Conservation (phyloP, 2,888 invertebrate species). For the Cheilosia vulpina region DNA sequence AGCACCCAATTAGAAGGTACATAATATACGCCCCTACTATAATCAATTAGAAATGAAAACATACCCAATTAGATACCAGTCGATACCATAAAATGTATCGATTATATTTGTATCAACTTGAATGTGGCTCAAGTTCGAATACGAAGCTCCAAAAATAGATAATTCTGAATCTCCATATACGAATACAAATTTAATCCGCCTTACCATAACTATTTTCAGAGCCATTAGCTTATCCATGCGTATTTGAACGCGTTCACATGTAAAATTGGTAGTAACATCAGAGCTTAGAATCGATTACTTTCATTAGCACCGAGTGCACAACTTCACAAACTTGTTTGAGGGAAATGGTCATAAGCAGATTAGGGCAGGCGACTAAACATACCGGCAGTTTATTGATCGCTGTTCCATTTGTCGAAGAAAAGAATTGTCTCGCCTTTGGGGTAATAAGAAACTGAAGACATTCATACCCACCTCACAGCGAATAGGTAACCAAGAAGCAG, state of each 20-base stretch:
- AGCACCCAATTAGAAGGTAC: no score
- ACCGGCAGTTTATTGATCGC: neutral
- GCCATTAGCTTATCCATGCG: conserved; percentile 2
- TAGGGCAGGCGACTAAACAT: no score
- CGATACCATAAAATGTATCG: neutral
- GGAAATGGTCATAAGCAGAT: no score
- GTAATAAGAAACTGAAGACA: neutral
- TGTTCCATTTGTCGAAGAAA: neutral
- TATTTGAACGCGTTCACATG: neutral
- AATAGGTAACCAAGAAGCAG: no score
- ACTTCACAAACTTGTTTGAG: neutral
- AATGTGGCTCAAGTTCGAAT: neutral
- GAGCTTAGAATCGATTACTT: neutral
- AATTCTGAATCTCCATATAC: neutral
- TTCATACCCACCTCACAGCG: no score
- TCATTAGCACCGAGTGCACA: neutral
- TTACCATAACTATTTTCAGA: neutral
- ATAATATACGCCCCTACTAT: no score
- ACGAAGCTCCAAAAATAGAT: neutral
- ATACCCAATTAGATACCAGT: no score
- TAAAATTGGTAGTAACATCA: neutral
- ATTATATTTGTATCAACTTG: neutral
- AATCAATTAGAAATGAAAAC: no score
- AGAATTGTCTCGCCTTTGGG: neutral
- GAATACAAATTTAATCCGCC: neutral